Percentiles rank a stretch among this genome's conserved stretches.
Evolutionary conservation across 2,113 vertebrate genomes (phyloP).

Genomic region (Dromaius novaehollandiae): DNA sequence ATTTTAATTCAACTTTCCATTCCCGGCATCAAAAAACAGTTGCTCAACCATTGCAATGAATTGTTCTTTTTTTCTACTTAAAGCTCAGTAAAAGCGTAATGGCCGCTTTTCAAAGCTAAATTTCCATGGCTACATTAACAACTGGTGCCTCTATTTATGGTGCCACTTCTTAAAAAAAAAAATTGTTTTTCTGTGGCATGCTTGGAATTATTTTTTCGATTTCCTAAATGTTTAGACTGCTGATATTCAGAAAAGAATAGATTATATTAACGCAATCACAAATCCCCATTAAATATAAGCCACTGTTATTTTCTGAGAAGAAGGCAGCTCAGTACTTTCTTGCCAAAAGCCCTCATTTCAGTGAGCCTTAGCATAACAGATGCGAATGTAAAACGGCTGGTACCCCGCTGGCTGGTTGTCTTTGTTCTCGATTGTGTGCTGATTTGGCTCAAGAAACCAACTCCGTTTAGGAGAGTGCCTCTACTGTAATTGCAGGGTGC

Average conservation of each 20-base stretch:
- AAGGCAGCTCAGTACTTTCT: constrained; percentile 37
- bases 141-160: neutral
- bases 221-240: neutral
- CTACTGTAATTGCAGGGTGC: constrained; percentile 53
- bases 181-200: neutral
- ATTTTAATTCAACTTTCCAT: neutral
- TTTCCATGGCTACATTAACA: neutral
- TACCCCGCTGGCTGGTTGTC: constrained; percentile 3
- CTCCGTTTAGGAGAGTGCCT: constrained; percentile 12
- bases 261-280: neutral
- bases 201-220: neutral
- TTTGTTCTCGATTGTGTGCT: constrained; percentile 49
- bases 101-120: neutral
- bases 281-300: neutral
- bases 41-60: neutral
- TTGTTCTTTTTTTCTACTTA: neutral
- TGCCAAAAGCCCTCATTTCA: constrained; percentile 42
- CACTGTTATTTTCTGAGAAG: constrained; percentile 44
- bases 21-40: neutral
- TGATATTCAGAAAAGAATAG: neutral
- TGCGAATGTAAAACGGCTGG: neutral
- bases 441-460: constrained; percentile 47
- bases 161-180: neutral
- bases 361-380: neutral
- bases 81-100: neutral